Evolutionary conservation across 1,140 invertebrate genomes (phyloP), one percentile per base, ranked within the genome.

Genomic region (Hermatobates lingyangjiaoensis): DNA sequence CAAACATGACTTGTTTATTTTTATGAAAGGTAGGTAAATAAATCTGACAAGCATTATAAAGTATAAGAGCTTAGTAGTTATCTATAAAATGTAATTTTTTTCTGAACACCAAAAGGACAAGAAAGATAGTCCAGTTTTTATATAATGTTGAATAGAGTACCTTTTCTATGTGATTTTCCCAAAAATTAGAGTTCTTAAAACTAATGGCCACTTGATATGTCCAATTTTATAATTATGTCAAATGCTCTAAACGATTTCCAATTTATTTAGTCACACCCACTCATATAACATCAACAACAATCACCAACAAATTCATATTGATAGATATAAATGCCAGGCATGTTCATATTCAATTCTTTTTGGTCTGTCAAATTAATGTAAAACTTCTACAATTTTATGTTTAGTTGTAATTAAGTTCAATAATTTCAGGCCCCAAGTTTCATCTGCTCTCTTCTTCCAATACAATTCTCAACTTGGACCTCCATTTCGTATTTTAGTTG

Each of bases 381-480:
- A 39, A 5, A 4, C n/a, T 44, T 15, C 18, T 28, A 30, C 24
- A 28, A 50, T n/a, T 25, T 50, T 51, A n/a, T 42, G 5, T 27
- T 12, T 27, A 44, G 27, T 44, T 51, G 21, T 30, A 14, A 24
- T 46, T 10, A 7, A 46, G 21, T 46, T 46, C 10, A 15, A 24
- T 56, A 54, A 48, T 68, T 69, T 50, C 49, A 74, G 72, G 4
- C 82, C 89, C 27, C 85, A 94, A 69, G 70, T 75, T 39, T 92
- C 90, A 28, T 91, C 90, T 7, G 90, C 91, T 0, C 64, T 99
- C 52, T 99, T 97, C 65, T 95, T 98, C 61, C 80, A 92, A 64
- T 99, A 98, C 68, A 99, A 99, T 63, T 96, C 86, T n/a, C 93
- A 98, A 64, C 68, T 99, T 1, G 96, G 92, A 1, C 96, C 96